Base-by-base conservation (phyloP, 2,113 vertebrate genomes). In the Brienomyrus longianalis region DNA sequence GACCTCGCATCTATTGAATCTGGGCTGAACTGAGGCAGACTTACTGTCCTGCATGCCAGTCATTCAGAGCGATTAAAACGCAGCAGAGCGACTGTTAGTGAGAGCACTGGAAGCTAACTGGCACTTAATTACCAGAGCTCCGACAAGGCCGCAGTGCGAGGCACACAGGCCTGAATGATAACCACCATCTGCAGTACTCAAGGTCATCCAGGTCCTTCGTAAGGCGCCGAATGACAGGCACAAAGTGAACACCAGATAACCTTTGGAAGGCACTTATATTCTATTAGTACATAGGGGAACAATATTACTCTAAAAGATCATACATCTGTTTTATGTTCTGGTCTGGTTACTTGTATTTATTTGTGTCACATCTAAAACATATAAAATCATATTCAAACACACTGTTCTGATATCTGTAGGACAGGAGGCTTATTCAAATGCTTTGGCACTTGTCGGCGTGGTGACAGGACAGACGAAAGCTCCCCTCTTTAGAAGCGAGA, bases 1-100 rank as follows among this genome's bases (percentile, higher is more conserved):
- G 66, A 80, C 66, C 70, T 35, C 2, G 31, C 31, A n/a, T 83
- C 88, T 89, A 89, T 89, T 23, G 70, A 89, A 50, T 74, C 52
- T 31, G 7, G 77, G 88, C n/a, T 47, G 11, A 13, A 43, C 56
- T 3, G 6, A n/a, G 48, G 17, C 88, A 89, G 52, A 31, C 48
- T 80, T 9, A 13, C 70, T 62, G 3, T 80, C 47, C 15, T 31
- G 77, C 27, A 23, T 21, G 47, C 19, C 62, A 11, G 47, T 47
- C 66, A 39, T 51, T 50, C 70, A 19, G 15, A 52, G 31, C 88
- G 9, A 54, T 50, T 80, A 74, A 80, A 89, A 19, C 31, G 27
- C 47, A 39, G 9, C 27, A 45, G 47, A 15, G 51, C n/a, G 15
- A 11, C 31, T 31, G 70, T 47, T 23, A 52, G 17, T 3, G 27